Conservation (phyloP, 2,797 vertebrate genomes). For the Xiphophorus birchmanni region DNA sequence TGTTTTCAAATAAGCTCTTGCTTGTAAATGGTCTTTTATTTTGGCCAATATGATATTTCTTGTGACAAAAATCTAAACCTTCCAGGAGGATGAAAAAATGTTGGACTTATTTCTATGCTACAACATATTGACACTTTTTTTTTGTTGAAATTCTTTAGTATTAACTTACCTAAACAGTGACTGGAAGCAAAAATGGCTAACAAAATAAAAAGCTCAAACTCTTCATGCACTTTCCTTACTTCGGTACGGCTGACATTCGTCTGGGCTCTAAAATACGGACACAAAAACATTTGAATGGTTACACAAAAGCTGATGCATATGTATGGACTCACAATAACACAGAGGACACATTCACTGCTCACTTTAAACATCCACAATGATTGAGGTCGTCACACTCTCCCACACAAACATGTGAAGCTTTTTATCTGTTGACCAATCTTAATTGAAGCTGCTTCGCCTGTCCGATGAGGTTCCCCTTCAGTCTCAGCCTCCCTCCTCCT, state of each 20-base stretch:
- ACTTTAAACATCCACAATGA: constrained; percentile 19
- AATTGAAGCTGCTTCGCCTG: constrained; percentile 69
- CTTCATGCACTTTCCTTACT: neutral
- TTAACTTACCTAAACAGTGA: neutral
- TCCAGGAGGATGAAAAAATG: neutral
- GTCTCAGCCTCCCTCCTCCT: constrained; percentile 25
- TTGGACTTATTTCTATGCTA: neutral
- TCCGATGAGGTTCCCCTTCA: constrained; percentile 44
- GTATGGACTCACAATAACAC: neutral
- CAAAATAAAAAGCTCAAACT: neutral
- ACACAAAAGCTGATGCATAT: neutral
- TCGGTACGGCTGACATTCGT: neutral
- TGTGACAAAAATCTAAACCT: neutral
- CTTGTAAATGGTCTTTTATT: neutral
- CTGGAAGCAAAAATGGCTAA: neutral
- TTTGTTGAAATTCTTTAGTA: too few relatives aligned
- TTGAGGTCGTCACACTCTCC: constrained; percentile 14
- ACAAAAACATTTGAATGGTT: constrained; percentile 18
- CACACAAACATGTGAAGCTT: constrained; percentile 35
- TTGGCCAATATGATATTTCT: neutral
- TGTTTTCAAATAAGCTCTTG: neutral
- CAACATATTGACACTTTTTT: neutral
- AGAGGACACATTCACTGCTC: constrained; percentile 16
- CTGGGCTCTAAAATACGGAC: constrained; percentile 13
- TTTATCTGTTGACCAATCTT: constrained; percentile 76